Evolutionary conservation across 92 coral and sea anemone species (phyloP).

Genomic region (Metridium senile): DNA sequence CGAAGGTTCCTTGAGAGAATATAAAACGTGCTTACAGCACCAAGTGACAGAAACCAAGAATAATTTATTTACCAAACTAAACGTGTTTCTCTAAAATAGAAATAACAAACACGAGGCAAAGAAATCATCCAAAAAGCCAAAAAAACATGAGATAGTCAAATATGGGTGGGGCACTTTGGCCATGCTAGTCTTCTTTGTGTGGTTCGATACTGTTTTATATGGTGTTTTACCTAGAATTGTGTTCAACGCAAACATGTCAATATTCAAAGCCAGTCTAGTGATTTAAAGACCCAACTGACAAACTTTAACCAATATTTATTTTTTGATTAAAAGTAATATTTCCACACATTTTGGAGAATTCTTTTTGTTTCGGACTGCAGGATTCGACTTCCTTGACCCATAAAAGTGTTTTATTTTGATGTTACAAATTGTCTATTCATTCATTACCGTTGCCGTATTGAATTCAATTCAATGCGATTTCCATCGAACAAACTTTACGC

Average conservation of each 20-base stretch:
- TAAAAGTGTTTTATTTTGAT: background rate
- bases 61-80: conserved; percentile 58
- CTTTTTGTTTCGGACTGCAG: background rate
- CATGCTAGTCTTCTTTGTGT: conserved; percentile 10
- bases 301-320: conserved; percentile 3
- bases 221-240: conserved; percentile 23
- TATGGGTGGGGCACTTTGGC: conserved; percentile 35
- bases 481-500: conserved; percentile 2
- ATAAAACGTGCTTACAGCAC: conserved; percentile 59
- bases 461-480: conserved; percentile 1
- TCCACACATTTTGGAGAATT: background rate
- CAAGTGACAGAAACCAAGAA: conserved; percentile 56
- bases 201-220: background rate
- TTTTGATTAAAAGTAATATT: conserved; percentile 1
- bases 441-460: background rate
- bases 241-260: conserved; percentile 12
- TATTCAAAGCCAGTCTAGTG: background rate
- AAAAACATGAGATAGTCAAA: conserved; percentile 3
- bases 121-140: conserved; percentile 4
- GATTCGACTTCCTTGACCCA: background rate
- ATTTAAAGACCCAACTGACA: conserved; percentile 2
- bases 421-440: background rate
- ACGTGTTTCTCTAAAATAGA: conserved; percentile 34
- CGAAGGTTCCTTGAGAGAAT: conserved; percentile 15
- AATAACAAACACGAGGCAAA: conserved; percentile 27